Evolutionary conservation across 2,888 invertebrate species (phyloP), one percentile per base, ranked within the genome.

Genomic region (Oeneis ivallda): DNA sequence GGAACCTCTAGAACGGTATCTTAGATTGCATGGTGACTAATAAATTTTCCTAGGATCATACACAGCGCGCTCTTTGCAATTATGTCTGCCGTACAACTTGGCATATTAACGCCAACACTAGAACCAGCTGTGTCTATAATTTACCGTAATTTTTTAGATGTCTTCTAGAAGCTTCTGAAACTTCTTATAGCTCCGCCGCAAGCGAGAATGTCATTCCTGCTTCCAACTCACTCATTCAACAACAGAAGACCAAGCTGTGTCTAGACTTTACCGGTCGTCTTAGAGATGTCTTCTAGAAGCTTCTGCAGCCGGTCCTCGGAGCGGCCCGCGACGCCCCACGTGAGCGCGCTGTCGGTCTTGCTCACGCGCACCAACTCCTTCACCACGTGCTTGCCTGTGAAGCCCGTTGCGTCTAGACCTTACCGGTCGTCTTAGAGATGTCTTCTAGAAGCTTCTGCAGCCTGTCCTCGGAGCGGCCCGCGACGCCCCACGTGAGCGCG

Each of bases 261-360:
- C 26, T 26, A 39, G 8, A 43, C 73, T 71, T 83, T 80, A 81
- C 93, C 92, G 56, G 90, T 92, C 70, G 88, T 90, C 43, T 85
- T 78, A 0, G 92, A 85, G 61, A 92, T 85, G 17, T 93, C 92
- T 17, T 82, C 79, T 9, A 93, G 76, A 0, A 93, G 76, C 0
- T 76, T 75, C 34, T 93, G 84, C 0, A 94, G 85, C 71, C 93
- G 93, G 56, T 78, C 80, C 75, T 64, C 58, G 47, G 92, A 93
- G 15, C 99, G 93, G 0, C 99, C 99, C 41, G 98, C 97, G 52
- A 99, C 92, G 0, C 96, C 99, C 97, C 98, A 99, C 50, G 94
- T 94, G 19, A 98, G 80, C 10, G 85, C 88, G 2, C 92, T 86
- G 59, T 89, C 86, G 59, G 85, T 82, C 71, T 81, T 82, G 0